phyloP scores from a whole-genome alignment of 2,888 invertebrate species.

The Heliconius charithonia region DNA sequence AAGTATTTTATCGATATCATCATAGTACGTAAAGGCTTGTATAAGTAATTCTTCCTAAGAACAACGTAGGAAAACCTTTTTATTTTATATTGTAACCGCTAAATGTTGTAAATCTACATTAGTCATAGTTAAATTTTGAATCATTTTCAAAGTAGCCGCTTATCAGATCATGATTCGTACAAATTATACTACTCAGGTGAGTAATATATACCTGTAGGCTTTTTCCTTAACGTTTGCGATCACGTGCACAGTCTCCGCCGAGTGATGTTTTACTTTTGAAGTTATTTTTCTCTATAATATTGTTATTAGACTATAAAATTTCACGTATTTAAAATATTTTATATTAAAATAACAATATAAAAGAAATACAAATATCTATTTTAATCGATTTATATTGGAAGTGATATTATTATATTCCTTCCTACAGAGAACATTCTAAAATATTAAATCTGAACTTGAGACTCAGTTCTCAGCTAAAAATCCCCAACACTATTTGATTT shows the following conservation, averaged over 20 bases:
- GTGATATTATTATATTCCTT: no score
- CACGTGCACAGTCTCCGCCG: background rate
- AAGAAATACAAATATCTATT: no score
- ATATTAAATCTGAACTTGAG: background rate
- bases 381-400: no score
- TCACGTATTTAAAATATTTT: no score
- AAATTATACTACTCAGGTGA: conserved; percentile 10
- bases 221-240: background rate
- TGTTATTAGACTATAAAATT: no score
- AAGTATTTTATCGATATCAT: background rate
- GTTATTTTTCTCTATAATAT: background rate
- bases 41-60: background rate
- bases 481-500: background rate
- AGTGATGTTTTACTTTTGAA: background rate
- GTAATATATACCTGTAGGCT: conserved; percentile 5
- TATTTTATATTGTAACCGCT: conserved; percentile 3
- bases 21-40: background rate
- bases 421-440: no score
- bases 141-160: conserved; percentile 25
- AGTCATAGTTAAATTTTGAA: conserved; percentile 17
- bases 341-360: no score
- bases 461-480: background rate
- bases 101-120: conserved; percentile 12
- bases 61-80: background rate
- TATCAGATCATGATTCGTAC: conserved; percentile 11